These are phyloP conservation scores for fruit fly (Drosophila melanogaster) DNA, from an alignment of 1,140 invertebrate genomes.

Conservation along the genomic window Release_6_plus_ISO1_MT NC_004354.4:5934001-5934500, in stretches of 20 bases:
- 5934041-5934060: slow-evolving; percentile 26
- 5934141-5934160: background rate
- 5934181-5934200: too few species aligned
- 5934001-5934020: slow-evolving; percentile 11
- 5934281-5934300: background rate
- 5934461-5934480: slow-evolving; percentile 32
- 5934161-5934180: background rate
- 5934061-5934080: slow-evolving; percentile 27
- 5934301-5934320: background rate
- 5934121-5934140: background rate
- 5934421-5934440: slow-evolving; percentile 6
- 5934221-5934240: too few species aligned
- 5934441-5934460: slow-evolving; percentile 43
- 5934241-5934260: too few species aligned
- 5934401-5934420: slow-evolving; percentile 2
- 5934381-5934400: background rate
- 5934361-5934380: background rate
- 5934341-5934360: background rate
- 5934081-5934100: slow-evolving; percentile 8
- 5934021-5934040: slow-evolving; percentile 36
- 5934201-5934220: too few species aligned
- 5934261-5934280: too few species aligned
- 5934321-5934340: slow-evolving; percentile 17
- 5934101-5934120: background rate
- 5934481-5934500: background rate